Base-by-base conservation (phyloP, 1,140 invertebrate genomes). In the Doryteuthis pealeii region DNA sequence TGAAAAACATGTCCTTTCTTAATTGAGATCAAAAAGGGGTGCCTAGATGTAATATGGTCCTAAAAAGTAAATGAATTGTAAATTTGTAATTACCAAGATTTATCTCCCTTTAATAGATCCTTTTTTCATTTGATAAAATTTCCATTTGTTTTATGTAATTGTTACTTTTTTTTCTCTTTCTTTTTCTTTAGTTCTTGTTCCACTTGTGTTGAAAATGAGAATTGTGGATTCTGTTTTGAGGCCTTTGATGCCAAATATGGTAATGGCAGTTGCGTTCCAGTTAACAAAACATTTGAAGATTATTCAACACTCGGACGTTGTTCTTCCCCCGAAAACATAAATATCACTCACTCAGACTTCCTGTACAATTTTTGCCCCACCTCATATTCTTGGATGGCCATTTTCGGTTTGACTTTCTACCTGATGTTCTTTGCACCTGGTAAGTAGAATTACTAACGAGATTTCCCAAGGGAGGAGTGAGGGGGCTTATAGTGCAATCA, bases 371-470 rank as follows among this genome's bases (percentile, higher is more conserved):
- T 87, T 83, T 91, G 90, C 79, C 90, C 90, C 1, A 88, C 89
- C 2, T 31, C 81, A 26, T 90, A 89, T 75, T 83, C 88, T 0
- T 91, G 90, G 90, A 84, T 90, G 75, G 87, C 87, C 14, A 82
- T 91, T 10, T 33, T 88, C 5, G 90, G 90, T 5, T 79, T 91
- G 2, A 80, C 84, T 6, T 22, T 90, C 0, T 91, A 91, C 75
- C 82, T 91, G 18, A 84, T 90, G 78, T 90, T 87, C 76, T 91
- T 90, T 85, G 89, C 90, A 35, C 89, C 90, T 78, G 90, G 89
- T 90, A 79, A 68, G n/a, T n/a, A n/a, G n/a, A n/a, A n/a, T n/a
- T n/a, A n/a, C n/a, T n/a, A n/a, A n/a, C n/a, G n/a, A n/a, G n/a
- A n/a, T n/a, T n/a, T n/a, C n/a, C n/a, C n/a, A n/a, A n/a, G n/a